Base-by-base conservation (phyloP, 2,113 vertebrate genomes). In the Terrapene triunguis region DNA sequence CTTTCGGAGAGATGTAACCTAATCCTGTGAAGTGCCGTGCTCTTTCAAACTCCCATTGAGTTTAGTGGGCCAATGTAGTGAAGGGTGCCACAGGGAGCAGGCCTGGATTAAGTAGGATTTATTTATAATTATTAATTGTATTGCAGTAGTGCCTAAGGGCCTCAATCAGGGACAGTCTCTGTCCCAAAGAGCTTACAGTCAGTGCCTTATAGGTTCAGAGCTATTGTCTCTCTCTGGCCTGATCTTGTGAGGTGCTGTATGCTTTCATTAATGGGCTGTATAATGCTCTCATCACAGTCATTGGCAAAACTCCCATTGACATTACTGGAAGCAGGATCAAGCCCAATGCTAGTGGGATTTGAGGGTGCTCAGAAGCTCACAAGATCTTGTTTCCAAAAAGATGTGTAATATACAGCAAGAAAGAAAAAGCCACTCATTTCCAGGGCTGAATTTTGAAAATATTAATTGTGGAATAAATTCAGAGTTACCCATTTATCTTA, bases 401-500 rank as follows among this genome's bases (percentile, higher is more conserved):
- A 59, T 80, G 13, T 27, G 25, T 47, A 27, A 47, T 78, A 16
- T 16, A 5, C 22, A 47, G 74, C 25, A 78, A 72, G 65, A 79
- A 89, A 51, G 5, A 83, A 90, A 89, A 83, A 22, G 11, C 42
- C 12, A 19, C 27, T 83, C 44, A 59, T 85, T 88, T 51, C 32
- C 57, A 93, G 85, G 88, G 87, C 4, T 80, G 89, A 87, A 22
- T 94, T 96, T 94, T 88, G 44, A 82, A 92, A 94, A 7, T 65
- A 54, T 65, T 93, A 42, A 50, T 53, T 95, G 84, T 86, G 74
- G 84, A 95, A 38, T 85, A 90, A 14, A n/a, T 72, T 80, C 78
- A 38, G 69, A 93, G 87, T 92, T 94, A 95, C 84, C 89, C 65
- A 62, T 81, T 94, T 96, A 86, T 92, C 24, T 27, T 93, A 93